Conservation (phyloP, 1,140 invertebrate species). For the Metaphire vulgaris region DNA sequence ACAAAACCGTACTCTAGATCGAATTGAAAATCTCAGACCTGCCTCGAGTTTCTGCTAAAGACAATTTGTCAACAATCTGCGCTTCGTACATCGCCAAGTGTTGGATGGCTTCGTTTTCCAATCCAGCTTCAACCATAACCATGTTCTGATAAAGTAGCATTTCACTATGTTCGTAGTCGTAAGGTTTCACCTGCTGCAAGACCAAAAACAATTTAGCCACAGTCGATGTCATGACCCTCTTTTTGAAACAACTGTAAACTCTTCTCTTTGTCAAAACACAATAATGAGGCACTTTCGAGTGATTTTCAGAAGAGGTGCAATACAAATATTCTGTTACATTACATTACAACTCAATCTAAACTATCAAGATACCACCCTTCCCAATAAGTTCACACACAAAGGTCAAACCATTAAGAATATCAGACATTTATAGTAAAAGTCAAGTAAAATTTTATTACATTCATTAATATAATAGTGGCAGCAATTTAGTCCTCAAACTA, state of each 20-base stretch:
- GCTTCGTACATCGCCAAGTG: conserved; percentile 78
- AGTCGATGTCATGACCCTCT: no score
- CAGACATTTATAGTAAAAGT: no score
- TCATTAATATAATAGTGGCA: not conserved
- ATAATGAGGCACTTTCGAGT: not conserved
- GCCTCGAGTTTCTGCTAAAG: conserved; percentile 80
- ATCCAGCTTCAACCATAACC: conserved; percentile 86
- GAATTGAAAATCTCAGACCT: no score
- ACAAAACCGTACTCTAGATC: no score
- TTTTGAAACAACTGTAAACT: no score
- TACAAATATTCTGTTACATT: not conserved
- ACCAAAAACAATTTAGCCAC: not conserved
- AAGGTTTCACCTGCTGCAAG: conserved; percentile 40
- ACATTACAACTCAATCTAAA: not conserved
- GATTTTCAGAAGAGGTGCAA: not conserved
- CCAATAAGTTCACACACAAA: no score
- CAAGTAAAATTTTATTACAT: no score
- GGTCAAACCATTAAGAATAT: no score
- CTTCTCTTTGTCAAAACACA: no score
- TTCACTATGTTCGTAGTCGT: conserved; percentile 94
- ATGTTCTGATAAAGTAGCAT: conserved; percentile 92
- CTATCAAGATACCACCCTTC: no score
- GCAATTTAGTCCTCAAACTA: not conserved
- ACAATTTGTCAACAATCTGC: conserved; percentile 89
- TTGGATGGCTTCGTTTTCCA: conserved; percentile 70